Base-by-base conservation (phyloP, 2,888 invertebrate genomes). In the Amiota communis region DNA sequence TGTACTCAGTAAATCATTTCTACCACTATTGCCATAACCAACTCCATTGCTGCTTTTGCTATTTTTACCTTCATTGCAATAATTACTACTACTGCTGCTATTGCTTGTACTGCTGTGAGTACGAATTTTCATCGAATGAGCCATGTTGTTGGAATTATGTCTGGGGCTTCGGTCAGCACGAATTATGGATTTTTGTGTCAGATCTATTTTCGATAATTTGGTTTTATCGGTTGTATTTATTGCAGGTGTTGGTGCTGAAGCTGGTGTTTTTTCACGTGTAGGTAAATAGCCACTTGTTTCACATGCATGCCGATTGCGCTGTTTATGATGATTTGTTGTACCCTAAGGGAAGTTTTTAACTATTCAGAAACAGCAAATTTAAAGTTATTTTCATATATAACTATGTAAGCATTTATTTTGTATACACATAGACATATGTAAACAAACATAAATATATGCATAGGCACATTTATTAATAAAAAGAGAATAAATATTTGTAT, bases 331-430 rank as follows among this genome's bases (percentile, higher is more conserved):
- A 64, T 74, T 68, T 75, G 73, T 74, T 83, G 83, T 86, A 87
- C 87, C 89, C 89, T 89, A 89, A 87, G 87, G 88, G 88, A 89
- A 89, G 88, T 87, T 87, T 86, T 82, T 86, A 88, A 90, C 90
- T 89, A 90, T 89, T 89, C 88, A 89, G 88, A 92, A 92, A 92
- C 92, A 92, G 91, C 92, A 92, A 89, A 89, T 88, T 86, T 81
- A 6, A 81, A 82, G 87, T 90, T 90, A 90, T 90, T 90, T 83
- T 78, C 83, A 80, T 79, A 80, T 47, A 79, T 73, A 82, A 84
- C 79, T 81, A 81, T 68, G 53, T 69, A 74, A 78, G 79, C 76
- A 79, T 75, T 75, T 72, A 65, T 72, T 75, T 12, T 57, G 53
- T 36, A 63, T 56, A 51, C 46, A 12, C 17, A 46, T 48, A 56